These are phyloP conservation scores for Leptodactylus fallax DNA, from an alignment of 2,797 vertebrate genomes.

Conservation along the genomic window DNA sequence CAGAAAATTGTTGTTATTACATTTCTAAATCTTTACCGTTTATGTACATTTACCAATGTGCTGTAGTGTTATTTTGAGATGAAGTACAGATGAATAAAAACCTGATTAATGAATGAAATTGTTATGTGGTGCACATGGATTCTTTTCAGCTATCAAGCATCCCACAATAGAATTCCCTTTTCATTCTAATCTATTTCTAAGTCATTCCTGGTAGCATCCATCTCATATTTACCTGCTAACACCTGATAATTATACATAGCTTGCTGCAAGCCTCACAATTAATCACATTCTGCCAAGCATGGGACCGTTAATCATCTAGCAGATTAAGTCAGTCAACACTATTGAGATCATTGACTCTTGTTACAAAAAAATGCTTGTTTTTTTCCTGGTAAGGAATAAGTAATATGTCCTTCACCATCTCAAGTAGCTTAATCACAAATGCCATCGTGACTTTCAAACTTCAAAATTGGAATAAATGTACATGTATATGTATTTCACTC, in stretches of 20 bases:
- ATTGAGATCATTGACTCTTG: constrained; percentile 62
- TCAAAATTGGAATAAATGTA: background rate
- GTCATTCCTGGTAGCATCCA: constrained; percentile 47
- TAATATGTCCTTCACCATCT: constrained; percentile 54
- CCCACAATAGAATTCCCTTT: constrained; percentile 1
- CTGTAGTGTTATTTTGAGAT: background rate
- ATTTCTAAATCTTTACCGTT: no score
- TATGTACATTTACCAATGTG: background rate
- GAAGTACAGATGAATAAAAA: background rate
- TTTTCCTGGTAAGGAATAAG: constrained; percentile 49
- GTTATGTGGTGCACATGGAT: constrained; percentile 14
- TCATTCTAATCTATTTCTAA: constrained; percentile 50
- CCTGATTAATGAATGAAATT: constrained; percentile 14
- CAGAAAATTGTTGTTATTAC: no score
- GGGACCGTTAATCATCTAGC: constrained; percentile 60
- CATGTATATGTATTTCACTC: background rate
- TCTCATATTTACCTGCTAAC: constrained; percentile 64
- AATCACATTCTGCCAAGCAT: constrained; percentile 62
- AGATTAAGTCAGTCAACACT: constrained; percentile 65
- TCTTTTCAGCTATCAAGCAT: constrained; percentile 35
- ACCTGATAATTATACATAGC: constrained; percentile 64
- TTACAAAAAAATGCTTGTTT: constrained; percentile 54
- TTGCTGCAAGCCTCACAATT: constrained; percentile 61
- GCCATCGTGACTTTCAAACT: constrained; percentile 36
- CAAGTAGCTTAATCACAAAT: constrained; percentile 31